A percentile compares a stretch with the other conserved stretches of the same genome.
Conservation (phyloP, 2,113 vertebrate species). For the Atrichornis clamosus region DNA sequence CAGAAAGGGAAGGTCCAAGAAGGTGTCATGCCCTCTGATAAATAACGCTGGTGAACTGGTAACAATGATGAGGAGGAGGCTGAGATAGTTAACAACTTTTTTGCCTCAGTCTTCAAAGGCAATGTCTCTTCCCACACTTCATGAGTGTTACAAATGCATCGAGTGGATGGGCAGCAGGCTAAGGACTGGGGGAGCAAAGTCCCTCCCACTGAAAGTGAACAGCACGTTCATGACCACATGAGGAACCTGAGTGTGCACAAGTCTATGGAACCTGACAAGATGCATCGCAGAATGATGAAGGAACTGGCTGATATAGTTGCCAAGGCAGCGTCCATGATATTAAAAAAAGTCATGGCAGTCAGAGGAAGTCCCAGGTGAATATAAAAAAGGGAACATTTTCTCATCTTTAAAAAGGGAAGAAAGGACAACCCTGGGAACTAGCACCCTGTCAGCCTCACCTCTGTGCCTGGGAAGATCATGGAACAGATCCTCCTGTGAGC, state of each 20-base stretch:
- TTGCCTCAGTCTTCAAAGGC: background rate
- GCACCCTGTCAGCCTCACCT: background rate
- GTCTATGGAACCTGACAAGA: background rate
- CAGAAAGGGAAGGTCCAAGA: background rate
- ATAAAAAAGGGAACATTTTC: background rate
- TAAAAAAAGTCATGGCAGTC: background rate
- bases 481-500: background rate
- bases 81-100: background rate
- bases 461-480: background rate
- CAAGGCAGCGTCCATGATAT: background rate
- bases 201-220: background rate
- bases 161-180: background rate
- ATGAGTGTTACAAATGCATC: too few species aligned
- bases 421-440: background rate
- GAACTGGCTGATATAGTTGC: background rate
- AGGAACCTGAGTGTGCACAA: background rate
- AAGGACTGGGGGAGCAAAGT: background rate
- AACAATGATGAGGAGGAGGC: background rate
- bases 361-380: background rate
- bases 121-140: background rate
- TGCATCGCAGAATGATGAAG: background rate
- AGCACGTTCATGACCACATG: background rate
- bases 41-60: background rate
- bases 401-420: background rate
- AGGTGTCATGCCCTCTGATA: background rate